phyloP scores from a whole-genome alignment of 2,113 vertebrate genomes.

The Sula dactylatra region DNA sequence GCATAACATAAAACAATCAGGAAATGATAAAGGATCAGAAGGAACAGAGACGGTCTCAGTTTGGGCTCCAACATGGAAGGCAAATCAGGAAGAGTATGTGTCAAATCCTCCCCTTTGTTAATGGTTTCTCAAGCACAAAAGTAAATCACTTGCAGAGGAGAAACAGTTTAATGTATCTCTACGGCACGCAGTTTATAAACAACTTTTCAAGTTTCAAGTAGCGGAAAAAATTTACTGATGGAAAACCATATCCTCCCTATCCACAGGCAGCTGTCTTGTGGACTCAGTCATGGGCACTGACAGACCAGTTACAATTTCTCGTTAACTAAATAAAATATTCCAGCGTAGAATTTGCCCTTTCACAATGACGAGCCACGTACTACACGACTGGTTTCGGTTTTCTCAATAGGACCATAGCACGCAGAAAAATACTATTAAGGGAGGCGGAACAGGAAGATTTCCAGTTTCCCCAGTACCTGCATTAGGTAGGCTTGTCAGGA shows the following conservation, averaged over 20 bases:
- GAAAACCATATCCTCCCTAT: too few species aligned
- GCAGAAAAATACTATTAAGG: neutral
- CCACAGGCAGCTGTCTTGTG: neutral
- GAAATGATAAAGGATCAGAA: neutral
- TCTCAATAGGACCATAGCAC: neutral
- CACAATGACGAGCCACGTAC: too few species aligned
- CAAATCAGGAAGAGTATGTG: too few species aligned
- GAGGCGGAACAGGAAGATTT: neutral
- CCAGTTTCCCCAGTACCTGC: neutral
- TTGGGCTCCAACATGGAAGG: neutral
- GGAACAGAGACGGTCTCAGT: neutral
- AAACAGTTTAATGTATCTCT: too few species aligned
- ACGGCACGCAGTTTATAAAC: neutral
- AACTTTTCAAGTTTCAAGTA: neutral
- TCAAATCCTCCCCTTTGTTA: neutral
- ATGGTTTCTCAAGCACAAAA: neutral
- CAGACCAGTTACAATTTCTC: too few species aligned
- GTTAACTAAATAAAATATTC: neutral
- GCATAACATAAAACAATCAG: fast-evolving
- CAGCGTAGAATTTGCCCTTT: neutral
- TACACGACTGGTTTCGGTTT: too few species aligned
- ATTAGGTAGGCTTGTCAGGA: neutral
- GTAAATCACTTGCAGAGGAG: neutral
- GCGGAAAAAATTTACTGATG: neutral
- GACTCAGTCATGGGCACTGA: neutral